These are phyloP conservation scores for Centropristis striata DNA, from an alignment of 2,113 vertebrate genomes.

Conservation along the genomic window DNA sequence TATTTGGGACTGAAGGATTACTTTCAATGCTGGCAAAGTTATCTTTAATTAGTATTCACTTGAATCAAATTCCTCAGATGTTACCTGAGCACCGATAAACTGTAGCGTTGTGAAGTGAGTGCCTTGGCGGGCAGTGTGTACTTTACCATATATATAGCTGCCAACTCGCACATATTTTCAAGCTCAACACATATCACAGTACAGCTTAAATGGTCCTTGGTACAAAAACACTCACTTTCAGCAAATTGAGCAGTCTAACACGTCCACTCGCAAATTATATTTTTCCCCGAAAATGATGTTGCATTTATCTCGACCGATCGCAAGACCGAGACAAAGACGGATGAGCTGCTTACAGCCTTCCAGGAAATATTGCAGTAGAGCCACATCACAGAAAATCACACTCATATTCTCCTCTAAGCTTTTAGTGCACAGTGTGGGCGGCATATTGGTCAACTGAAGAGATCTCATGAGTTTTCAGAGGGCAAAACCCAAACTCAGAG, in stretches of 20 bases:
- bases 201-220: conserved; percentile 4
- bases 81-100: neutral
- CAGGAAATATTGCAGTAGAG: neutral
- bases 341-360: conserved; percentile 12
- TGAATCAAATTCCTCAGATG: conserved; percentile 13
- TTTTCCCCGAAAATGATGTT: conserved; percentile 7
- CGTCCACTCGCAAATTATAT: conserved; percentile 3
- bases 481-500: conserved; percentile 13
- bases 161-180: neutral
- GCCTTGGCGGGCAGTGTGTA: neutral
- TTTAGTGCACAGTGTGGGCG: conserved; percentile 12
- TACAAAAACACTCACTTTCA: conserved; percentile 18
- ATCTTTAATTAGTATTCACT: conserved; percentile 13
- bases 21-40: conserved; percentile 2
- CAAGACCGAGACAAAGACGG: conserved; percentile 1
- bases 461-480: conserved; percentile 20
- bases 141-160: neutral
- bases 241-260: neutral
- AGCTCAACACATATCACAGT: conserved; percentile 1
- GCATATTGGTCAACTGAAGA: neutral
- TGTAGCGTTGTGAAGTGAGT: conserved; percentile 5
- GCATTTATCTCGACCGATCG: conserved; percentile 18
- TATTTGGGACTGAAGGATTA: conserved; percentile 3
- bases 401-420: conserved; percentile 13
- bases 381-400: neutral